A percentile compares a stretch with the other conserved stretches of the same genome.
phyloP scores from a whole-genome alignment of 2,113 vertebrate genomes.

The Tychaedon coryphoeus region DNA sequence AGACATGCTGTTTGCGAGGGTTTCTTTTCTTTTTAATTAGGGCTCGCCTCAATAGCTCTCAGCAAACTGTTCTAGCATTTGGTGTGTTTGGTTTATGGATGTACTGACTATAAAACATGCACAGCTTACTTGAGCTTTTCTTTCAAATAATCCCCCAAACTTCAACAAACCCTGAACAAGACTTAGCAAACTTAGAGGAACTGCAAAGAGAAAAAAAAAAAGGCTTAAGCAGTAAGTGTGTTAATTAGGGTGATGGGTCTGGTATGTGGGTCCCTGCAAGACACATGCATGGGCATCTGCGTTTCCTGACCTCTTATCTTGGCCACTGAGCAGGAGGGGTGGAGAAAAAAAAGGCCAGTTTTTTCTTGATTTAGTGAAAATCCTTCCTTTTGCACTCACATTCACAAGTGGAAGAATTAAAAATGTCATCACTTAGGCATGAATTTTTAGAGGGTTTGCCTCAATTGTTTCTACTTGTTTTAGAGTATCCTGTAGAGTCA shows the following conservation, averaged over 20 bases:
- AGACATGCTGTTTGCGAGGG: constrained; percentile 41
- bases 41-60: not conserved
- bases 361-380: not conserved
- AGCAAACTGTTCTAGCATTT: constrained; percentile 16
- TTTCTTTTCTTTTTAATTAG: constrained; percentile 56
- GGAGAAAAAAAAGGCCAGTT: fast-evolving
- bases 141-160: not conserved
- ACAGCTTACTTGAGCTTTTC: not conserved
- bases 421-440: not conserved
- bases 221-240: not conserved
- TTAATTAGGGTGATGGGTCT: not conserved
- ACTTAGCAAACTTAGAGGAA: not conserved
- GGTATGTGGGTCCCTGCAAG: not conserved
- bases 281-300: not conserved
- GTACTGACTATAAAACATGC: not conserved
- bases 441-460: not conserved
- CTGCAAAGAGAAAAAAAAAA: not conserved
- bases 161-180: not conserved
- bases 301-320: not conserved
- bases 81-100: constrained; percentile 14
- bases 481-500: not conserved
- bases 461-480: not conserved
- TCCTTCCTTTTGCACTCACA: not conserved
- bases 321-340: not conserved
- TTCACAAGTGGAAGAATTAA: not conserved